A percentile compares a stretch with the other conserved stretches of the same genome.
phyloP scores from a whole-genome alignment of 92 coral and sea anemone species.

The Parazoanthus atlanticus region DNA sequence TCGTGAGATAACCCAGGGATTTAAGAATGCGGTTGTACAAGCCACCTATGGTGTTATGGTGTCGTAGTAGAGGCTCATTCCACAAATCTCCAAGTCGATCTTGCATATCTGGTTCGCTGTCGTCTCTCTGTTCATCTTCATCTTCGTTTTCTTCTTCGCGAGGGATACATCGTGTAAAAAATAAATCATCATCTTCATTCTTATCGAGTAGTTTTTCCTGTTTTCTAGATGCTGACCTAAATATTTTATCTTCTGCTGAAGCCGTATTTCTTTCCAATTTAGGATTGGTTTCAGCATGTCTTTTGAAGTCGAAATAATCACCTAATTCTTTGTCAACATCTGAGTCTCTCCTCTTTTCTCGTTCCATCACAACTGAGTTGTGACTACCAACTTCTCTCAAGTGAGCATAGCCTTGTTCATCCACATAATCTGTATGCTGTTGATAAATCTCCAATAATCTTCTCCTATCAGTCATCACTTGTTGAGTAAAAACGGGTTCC shows the following conservation, averaged over 20 bases:
- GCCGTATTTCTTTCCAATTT: not conserved
- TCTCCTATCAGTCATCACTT: not conserved
- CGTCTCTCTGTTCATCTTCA: conserved; percentile 14
- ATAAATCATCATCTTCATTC: not conserved
- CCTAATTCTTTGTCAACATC: not conserved
- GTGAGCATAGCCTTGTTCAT: conserved; percentile 8
- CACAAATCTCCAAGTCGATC: conserved; percentile 34
- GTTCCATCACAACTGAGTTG: not conserved
- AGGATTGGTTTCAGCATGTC: not conserved
- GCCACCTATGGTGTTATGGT: conserved; percentile 73
- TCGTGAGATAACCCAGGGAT: conserved; percentile 56
- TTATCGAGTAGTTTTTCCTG: not conserved
- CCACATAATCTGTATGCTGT: not conserved
- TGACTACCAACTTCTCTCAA: not conserved
- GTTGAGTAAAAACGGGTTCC: conserved; percentile 51
- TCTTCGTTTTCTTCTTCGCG: not conserved
- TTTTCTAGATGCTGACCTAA: not conserved
- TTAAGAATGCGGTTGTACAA: conserved; percentile 66
- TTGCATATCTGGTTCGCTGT: conserved; percentile 20
- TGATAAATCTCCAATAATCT: conserved; percentile 30
- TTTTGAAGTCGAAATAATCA: not conserved
- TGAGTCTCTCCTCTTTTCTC: not conserved
- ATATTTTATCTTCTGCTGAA: not conserved
- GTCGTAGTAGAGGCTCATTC: conserved; percentile 32
- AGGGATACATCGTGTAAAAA: conserved; percentile 1